Percentiles rank a stretch among this genome's conserved stretches.
Evolutionary conservation across 2,888 invertebrate species (phyloP).

Genomic region (Eristalis tenax): DNA sequence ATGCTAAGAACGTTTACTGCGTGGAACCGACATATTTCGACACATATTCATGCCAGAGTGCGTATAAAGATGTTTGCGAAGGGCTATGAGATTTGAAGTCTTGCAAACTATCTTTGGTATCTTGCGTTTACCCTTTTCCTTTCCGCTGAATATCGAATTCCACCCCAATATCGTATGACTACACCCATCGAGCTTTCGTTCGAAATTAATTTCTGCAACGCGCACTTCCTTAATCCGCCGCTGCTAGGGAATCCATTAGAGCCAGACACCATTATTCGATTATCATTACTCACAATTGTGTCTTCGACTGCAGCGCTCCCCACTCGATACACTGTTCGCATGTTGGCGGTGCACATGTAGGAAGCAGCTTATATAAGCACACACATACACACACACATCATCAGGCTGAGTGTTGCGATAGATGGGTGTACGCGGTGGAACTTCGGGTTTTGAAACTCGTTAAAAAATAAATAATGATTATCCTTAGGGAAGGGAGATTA

Average conservation of each 20-base stretch:
- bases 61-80: no score
- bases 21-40: no score
- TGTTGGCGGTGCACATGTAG: not conserved
- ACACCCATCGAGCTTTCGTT: not conserved
- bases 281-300: not conserved
- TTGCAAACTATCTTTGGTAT: no score
- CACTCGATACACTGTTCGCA: not conserved
- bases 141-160: not conserved
- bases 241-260: not conserved
- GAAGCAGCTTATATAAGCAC: not conserved
- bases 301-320: not conserved
- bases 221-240: not conserved
- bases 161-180: not conserved
- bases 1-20: no score
- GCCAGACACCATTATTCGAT: not conserved
- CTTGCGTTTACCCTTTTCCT: no score
- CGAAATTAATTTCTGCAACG: not conserved
- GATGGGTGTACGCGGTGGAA: slow-evolving; percentile 14
- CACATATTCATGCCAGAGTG: no score
- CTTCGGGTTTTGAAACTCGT: slow-evolving; percentile 50
- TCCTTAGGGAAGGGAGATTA: slow-evolving; percentile 7
- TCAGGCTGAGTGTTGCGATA: not conserved
- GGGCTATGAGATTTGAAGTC: no score
- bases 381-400: not conserved
- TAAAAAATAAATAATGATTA: slow-evolving; percentile 52